Base-by-base conservation (phyloP, 2,888 invertebrate species). In the Hirtodrosophila trivittata region DNA sequence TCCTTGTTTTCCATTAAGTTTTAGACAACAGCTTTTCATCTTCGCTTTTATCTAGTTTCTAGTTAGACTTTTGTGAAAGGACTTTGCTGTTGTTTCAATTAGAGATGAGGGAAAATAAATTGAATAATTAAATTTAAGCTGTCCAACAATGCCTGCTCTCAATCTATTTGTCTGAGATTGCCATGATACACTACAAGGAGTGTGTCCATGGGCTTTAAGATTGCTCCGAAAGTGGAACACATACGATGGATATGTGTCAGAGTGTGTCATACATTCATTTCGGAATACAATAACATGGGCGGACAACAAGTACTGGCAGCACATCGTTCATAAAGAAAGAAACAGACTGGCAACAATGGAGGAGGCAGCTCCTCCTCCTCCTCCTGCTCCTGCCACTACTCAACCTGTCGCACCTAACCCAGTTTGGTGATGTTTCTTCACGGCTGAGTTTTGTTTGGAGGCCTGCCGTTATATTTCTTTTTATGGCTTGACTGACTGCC, bases 231-330 rank as follows among this genome's bases (percentile, higher is more conserved):
- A 78, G 63, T 62, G 60, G 70, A 64, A 47, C 68, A 47, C 51
- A 51, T 55, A 6, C 41, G 32, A 57, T 81, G 75, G 51, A 85
- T 78, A 78, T 82, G 75, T 78, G 77, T 70, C 86, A 85, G 45
- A 50, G 75, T 82, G 75, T 78, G 77, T 70, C 86, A 85, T 47
- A 50, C 78, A 82, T 77, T 82, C 86, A 67, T 75, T 77, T 75
- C 47, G 64, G 66, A 71, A 78, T 70, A 86, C 86, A 78, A 78
- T 82, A 85, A 81, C 55, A 55, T 42, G 64, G 56, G 43, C 74
- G 63, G 66, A 65, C 69, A 60, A 74, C 63, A 81, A 60, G 57
- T 46, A 46, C 30, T 12, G 8, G 43, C 30, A 55, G 52, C 43
- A 63, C 57, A 62, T 42, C 69, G 63, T 57, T 75, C 72, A 68